Conservation (phyloP, 2,113 vertebrate species). For the Calyptommatus sinebrachiatus region DNA sequence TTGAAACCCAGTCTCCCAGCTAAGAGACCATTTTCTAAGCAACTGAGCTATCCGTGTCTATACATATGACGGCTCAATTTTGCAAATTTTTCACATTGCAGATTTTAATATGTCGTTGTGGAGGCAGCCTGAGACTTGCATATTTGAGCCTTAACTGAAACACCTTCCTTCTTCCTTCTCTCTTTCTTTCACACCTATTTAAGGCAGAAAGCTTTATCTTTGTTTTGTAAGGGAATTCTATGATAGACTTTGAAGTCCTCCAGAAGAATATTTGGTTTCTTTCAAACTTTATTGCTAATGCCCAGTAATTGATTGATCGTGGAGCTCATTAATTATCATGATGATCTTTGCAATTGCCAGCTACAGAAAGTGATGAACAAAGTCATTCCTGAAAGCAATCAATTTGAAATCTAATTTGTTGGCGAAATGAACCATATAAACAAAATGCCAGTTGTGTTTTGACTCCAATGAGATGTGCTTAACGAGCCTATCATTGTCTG, state of each 20-base stretch:
- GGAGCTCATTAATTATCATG: conserved; percentile 74
- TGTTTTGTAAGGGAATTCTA: no score
- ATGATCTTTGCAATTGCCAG: conserved; percentile 73
- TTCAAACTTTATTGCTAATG: conserved; percentile 53
- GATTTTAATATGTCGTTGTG: no score
- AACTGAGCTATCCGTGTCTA: no score
- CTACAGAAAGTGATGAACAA: conserved; percentile 76
- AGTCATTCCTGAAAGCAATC: conserved; percentile 78
- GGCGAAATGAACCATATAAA: conserved; percentile 82
- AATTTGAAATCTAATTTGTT: conserved; percentile 83
- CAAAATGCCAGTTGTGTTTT: conserved; percentile 78
- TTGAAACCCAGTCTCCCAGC: no score
- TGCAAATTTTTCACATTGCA: no score
- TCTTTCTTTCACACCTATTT: no score
- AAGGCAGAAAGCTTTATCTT: no score
- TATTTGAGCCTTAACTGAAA: no score
- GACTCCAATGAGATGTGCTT: conserved; percentile 79
- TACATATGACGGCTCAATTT: no score
- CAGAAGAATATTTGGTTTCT: conserved; percentile 53
- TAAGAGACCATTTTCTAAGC: no score
- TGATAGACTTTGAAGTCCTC: neutral
- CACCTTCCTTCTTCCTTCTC: no score
- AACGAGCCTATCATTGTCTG: conserved; percentile 74
- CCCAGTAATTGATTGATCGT: conserved; percentile 65
- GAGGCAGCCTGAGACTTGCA: no score